Evolutionary conservation across 2,888 invertebrate genomes (phyloP).

Genomic region (Caenorhabditis sp.): DNA sequence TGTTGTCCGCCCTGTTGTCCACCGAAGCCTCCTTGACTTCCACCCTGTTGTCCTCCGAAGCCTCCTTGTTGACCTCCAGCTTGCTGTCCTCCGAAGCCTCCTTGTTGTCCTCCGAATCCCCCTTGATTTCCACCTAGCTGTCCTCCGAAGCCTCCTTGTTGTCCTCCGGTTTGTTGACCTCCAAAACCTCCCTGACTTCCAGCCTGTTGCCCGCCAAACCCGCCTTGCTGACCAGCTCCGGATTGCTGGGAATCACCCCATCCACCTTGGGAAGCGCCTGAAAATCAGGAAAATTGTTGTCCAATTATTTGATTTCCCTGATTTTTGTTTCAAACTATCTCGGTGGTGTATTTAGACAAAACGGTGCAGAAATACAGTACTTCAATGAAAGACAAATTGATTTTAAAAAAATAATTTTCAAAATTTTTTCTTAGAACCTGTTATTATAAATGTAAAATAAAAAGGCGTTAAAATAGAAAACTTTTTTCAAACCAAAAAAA

Average conservation of each 20-base stretch:
- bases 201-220: neutral
- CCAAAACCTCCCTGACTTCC: slow-evolving; percentile 6
- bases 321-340: too few relatives aligned
- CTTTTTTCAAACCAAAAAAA: too few relatives aligned
- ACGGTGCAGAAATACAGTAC: too few relatives aligned
- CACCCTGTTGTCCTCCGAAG: slow-evolving; percentile 3
- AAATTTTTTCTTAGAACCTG: too few relatives aligned
- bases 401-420: too few relatives aligned
- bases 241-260: neutral
- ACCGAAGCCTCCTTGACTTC: neutral
- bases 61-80: slow-evolving; percentile 4
- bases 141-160: slow-evolving; percentile 8
- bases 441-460: too few relatives aligned
- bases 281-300: too few relatives aligned
- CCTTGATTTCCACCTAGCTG: neutral
- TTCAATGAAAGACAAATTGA: too few relatives aligned
- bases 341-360: too few relatives aligned
- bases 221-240: neutral
- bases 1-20: neutral
- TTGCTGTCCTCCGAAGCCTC: neutral
- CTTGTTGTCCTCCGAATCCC: neutral
- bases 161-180: neutral
- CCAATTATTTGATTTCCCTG: too few relatives aligned
- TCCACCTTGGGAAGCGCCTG: neutral
- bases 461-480: too few relatives aligned